Evolutionary conservation across 2,888 invertebrate species (phyloP).

Genomic region (Acleris holmiana): DNA sequence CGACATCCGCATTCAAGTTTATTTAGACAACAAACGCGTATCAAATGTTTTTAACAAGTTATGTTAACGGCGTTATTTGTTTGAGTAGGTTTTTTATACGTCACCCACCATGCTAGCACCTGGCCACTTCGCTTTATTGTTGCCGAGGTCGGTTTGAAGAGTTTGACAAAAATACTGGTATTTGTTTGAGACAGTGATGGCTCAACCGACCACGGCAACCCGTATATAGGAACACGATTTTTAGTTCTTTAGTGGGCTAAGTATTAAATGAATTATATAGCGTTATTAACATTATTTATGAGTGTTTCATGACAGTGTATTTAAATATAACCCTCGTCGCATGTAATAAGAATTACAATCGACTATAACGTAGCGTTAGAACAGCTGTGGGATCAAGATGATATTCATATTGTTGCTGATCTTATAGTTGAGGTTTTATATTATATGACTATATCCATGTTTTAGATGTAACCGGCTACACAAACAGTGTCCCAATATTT

Average conservation of each 20-base stretch:
- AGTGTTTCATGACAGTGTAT: conserved; percentile 37
- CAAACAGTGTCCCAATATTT: conserved; percentile 31
- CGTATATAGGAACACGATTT: conserved; percentile 13
- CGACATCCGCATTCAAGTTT: not conserved
- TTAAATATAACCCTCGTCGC: conserved; percentile 32
- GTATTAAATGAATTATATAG: conserved; percentile 20
- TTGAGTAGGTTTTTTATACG: conserved; percentile 23
- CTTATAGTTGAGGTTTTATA: conserved; percentile 36
- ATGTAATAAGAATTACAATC: conserved; percentile 19
- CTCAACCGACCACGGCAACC: not conserved
- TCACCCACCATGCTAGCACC: conserved; percentile 78
- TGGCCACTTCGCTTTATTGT: conserved; percentile 66
- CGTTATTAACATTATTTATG: conserved; percentile 37
- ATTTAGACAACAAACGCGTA: not conserved
- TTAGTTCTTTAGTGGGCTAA: conserved; percentile 6
- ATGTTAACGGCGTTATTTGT: not conserved
- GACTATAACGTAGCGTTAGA: conserved; percentile 14
- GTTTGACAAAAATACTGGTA: not conserved
- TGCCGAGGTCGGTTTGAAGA: not conserved
- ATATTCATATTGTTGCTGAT: conserved; percentile 35
- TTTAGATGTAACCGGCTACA: conserved; percentile 30
- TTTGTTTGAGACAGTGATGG: not conserved
- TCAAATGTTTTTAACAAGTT: not conserved
- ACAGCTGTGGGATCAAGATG: conserved; percentile 40
- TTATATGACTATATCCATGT: conserved; percentile 28